Evolutionary conservation across 2,113 vertebrate genomes (phyloP).

Genomic region (Panurus biarmicus): DNA sequence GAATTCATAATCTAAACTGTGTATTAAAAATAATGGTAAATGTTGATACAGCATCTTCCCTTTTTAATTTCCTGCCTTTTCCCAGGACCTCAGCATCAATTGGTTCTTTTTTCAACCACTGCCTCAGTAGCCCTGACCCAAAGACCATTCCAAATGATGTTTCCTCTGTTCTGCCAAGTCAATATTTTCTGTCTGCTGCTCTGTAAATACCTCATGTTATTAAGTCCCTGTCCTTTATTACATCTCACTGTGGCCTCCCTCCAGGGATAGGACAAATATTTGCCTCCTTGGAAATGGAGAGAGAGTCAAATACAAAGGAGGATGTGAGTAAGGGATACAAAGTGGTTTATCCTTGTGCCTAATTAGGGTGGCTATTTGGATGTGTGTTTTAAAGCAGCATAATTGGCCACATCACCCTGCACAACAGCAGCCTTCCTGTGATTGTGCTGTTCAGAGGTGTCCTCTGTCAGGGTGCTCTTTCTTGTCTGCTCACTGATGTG

Average conservation of each 20-base stretch:
- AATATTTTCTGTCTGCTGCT: not conserved
- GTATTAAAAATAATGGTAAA: not conserved
- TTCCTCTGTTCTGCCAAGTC: not conserved
- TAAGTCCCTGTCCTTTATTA: not conserved
- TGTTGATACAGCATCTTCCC: not conserved
- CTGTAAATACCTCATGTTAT: not conserved
- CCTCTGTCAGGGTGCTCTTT: not conserved
- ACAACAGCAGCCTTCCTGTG: not conserved
- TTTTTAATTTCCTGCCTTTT: slow-evolving; percentile 22
- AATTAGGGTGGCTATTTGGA: not conserved
- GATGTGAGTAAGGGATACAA: not conserved
- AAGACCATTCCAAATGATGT: not conserved
- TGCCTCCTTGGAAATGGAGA: not conserved
- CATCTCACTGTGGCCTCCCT: not conserved
- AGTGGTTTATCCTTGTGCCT: not conserved
- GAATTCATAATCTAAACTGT: not conserved
- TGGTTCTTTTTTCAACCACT: not conserved
- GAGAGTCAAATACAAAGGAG: not conserved
- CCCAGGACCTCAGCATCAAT: not conserved
- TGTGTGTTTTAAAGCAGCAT: not conserved
- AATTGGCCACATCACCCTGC: not conserved
- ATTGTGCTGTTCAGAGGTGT: not conserved
- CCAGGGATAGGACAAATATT: not conserved
- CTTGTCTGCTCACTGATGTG: not conserved
- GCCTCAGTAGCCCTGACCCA: not conserved